Base-by-base conservation (phyloP, 2,888 invertebrate species). In the Hypomecis atomaria region DNA sequence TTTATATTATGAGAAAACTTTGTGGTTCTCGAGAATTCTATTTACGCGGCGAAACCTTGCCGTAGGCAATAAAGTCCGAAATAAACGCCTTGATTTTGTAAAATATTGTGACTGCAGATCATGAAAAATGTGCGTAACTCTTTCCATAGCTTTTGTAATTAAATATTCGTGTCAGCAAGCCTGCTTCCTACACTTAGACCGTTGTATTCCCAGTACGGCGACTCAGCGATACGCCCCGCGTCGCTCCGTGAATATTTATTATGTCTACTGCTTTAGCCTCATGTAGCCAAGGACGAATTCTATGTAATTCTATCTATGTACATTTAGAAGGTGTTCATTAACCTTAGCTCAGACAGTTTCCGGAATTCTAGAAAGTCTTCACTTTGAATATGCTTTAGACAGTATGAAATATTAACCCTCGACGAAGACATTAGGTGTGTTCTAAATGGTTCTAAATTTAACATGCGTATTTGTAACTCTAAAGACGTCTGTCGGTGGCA, bases 191-290 rank as follows among this genome's bases (percentile, higher is more conserved):
- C 65, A 67, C 59, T 69, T 73, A 45, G 79, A 83, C 85, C 86
- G 86, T 86, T 86, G 78, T 60, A 71, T 85, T 85, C 84, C 78
- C 67, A 75, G 82, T 82, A 78, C 63, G 71, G 71, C 49, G 66
- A 77, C 65, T 71, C 65, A 66, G 72, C 49, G 66, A 73, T 66
- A 64, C 64, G 66, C 73, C 70, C 60, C 66, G 75, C 70, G 73
- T 72, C 78, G 81, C 80, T 68, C 71, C 69, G 67, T 85, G 86
- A 85, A 86, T 85, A 80, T 84, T 81, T 85, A 86, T 85, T 69
- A 74, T 73, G 70, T 76, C 76, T 77, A 13, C 56, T 45, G 69
- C 65, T 69, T 66, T 74, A 71, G 48, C 42, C 44, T 55, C 42
- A 8, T 42, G 42, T 48, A 37, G 68, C 70, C 70, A 71, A 72